These are phyloP conservation scores for human (Homo sapiens) DNA, from an alignment of 2,113 vertebrate genomes.

Conservation along the genomic window GRCh38 chr20:42129501-42130000, in stretches of 20 bases:
- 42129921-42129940: not conserved
- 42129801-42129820: not conserved
- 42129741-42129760: not conserved
- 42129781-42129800: not conserved
- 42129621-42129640: not conserved
- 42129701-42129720: not conserved
- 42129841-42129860: not conserved
- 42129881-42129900: no score
- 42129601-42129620: not conserved
- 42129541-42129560: not conserved
- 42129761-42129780: not conserved
- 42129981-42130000: not conserved
- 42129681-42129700: not conserved
- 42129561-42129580: not conserved
- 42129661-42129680: not conserved
- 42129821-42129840: no score
- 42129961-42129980: not conserved
- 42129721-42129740: not conserved
- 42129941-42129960: no score
- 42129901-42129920: not conserved
- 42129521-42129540: slow-evolving; percentile 50
- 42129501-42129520: not conserved
- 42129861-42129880: not conserved
- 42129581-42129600: not conserved
- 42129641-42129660: rapidly evolving